Percentiles rank a stretch among this genome's conserved stretches.
phyloP scores from a whole-genome alignment of 2,113 vertebrate species.

The Cyanoliseus patagonus region DNA sequence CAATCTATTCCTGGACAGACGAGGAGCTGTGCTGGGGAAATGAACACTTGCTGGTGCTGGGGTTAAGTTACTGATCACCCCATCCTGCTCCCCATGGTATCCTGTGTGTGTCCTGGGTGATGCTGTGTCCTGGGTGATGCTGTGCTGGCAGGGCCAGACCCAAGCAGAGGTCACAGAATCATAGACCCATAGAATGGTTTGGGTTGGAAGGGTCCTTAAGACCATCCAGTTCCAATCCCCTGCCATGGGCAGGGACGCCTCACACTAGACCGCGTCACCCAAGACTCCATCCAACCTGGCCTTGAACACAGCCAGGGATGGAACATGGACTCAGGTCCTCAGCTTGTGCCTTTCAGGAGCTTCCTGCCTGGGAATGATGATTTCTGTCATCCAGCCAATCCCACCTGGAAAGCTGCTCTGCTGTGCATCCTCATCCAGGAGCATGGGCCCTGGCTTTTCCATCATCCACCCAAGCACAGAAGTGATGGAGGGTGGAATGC shows the following conservation, averaged over 20 bases:
- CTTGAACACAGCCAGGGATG: not conserved
- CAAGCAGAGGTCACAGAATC: not conserved
- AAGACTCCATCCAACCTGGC: not conserved
- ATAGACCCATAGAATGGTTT: not conserved
- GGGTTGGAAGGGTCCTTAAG: not conserved
- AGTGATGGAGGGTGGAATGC: not conserved
- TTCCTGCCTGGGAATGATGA: not conserved
- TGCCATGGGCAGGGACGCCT: not conserved
- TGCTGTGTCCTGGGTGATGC: not conserved
- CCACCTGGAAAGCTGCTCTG: not conserved
- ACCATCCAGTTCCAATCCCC: not conserved
- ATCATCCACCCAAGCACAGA: rapidly evolving
- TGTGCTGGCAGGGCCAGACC: not conserved
- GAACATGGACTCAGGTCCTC: not conserved
- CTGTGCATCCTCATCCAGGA: not conserved
- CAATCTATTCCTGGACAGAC: slow-evolving; percentile 32
- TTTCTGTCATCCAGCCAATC: not conserved
- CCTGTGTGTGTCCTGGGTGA: not conserved
- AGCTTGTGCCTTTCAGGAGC: not conserved
- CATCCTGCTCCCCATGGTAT: not conserved
- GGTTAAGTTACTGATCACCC: not conserved
- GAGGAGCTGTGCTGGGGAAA: not conserved
- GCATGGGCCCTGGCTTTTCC: rapidly evolving
- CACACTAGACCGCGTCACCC: not conserved
- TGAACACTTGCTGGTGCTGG: not conserved